Base-by-base conservation (phyloP, 2,113 vertebrate genomes). In the Perca fluviatilis region DNA sequence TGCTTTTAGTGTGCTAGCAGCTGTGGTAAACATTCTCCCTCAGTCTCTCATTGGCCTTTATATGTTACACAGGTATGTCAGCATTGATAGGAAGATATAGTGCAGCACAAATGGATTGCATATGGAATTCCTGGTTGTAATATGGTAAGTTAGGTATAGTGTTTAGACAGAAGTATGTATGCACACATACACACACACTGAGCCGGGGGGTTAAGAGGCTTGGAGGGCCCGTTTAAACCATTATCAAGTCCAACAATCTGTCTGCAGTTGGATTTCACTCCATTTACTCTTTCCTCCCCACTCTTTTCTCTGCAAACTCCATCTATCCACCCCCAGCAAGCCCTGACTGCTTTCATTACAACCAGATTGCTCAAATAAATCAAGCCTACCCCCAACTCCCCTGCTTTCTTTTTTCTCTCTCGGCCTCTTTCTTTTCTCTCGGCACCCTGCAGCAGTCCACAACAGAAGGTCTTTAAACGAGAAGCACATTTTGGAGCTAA, bases 201-300 rank as follows among this genome's bases (percentile, higher is more conserved):
- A 70, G 54, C 30, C 8, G 1, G 33, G 60, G 80, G 15, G 13
- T 67, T 80, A 51, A 76, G 56, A 66, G 62, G 6, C 56, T 79
- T 72, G 57, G 36, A 82, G 43, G 82, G 86, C 67, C 84, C 43
- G 50, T 89, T 89, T 88, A 82, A 93, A 68, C 51, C 71, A 88
- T 92, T 93, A 94, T 92, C 90, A 91, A 62, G 83, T 89, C 82
- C 83, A 91, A 85, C 78, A 85, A 94, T 95, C 93, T 90, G 93
- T 93, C 88, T 93, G 87, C 87, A 86, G 87, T 88, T 90, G 85
- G 74, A 81, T 88, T 85, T 82, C 74, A 79, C 63, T 67, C 80
- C 73, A 65, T 85, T 82, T 79, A 36, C 66, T 86, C 77, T 33
- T 82, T 76, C 77, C 74, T 83, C 58, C 64, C 33, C 43, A 27